Percentiles rank a stretch among this genome's conserved stretches.
These are phyloP conservation scores for Biston stratarius DNA, from an alignment of 2,888 invertebrate species.

Conservation along the genomic window DNA sequence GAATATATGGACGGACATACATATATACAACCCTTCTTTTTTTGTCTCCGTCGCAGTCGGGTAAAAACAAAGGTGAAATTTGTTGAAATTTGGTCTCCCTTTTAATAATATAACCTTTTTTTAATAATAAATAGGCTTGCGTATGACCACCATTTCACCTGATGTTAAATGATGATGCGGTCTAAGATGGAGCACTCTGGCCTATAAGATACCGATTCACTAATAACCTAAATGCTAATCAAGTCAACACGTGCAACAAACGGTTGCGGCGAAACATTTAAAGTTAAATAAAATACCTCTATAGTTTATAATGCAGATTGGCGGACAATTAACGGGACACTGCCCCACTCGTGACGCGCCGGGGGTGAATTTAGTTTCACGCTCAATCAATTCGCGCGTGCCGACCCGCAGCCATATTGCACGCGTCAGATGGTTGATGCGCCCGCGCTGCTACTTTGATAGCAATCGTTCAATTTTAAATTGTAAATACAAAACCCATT, in stretches of 20 bases:
- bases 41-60: too few relatives aligned
- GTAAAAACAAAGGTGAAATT: too few relatives aligned
- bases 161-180: too few relatives aligned
- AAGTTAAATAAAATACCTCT: conserved; percentile 54
- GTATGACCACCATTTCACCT: too few relatives aligned
- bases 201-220: too few relatives aligned
- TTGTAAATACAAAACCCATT: conserved; percentile 10
- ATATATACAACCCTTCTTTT: too few relatives aligned
- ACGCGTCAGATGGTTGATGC: conserved; percentile 82
- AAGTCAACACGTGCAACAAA: conserved; percentile 26
- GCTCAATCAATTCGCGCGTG: conserved; percentile 85
- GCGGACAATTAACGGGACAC: conserved; percentile 73
- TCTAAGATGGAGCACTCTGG: too few relatives aligned
- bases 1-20: too few relatives aligned
- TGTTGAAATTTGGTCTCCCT: too few relatives aligned
- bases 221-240: too few relatives aligned
- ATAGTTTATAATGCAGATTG: conserved; percentile 71
- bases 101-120: too few relatives aligned
- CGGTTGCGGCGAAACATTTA: conserved; percentile 57
- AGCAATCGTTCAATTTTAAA: conserved; percentile 56
- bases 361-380: conserved; percentile 86
- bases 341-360: conserved; percentile 61
- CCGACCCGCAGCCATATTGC: conserved; percentile 83
- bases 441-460: conserved; percentile 44
- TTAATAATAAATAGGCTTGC: too few relatives aligned